A percentile compares a stretch with the other conserved stretches of the same genome.
Conservation (phyloP, 2,113 vertebrate species). For the Kobus ellipsiprymnus region DNA sequence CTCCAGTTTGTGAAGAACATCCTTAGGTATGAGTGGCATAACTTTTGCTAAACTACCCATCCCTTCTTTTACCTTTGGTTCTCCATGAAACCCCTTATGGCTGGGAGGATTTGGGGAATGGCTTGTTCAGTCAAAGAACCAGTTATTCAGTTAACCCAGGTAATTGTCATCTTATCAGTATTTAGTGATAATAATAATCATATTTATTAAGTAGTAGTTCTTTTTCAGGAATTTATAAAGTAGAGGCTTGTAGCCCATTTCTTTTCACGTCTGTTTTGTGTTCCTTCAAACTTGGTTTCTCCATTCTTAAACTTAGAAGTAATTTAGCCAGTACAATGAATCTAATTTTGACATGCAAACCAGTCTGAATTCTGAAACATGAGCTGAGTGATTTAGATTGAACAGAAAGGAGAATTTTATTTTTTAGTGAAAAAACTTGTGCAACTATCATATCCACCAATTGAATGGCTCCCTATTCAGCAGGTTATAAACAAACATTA, state of each 20-base stretch:
- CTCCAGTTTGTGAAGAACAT: background rate
- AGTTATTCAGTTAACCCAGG: background rate
- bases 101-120: background rate
- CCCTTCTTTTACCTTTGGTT: background rate
- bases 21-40: background rate
- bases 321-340: background rate
- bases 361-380: background rate
- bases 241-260: background rate
- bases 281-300: background rate
- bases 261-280: background rate
- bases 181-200: background rate
- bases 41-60: background rate
- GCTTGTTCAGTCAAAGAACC: background rate
- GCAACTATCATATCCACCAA: background rate
- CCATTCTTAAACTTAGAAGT: background rate
- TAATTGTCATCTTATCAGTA: background rate
- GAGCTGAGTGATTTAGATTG: background rate
- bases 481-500: background rate
- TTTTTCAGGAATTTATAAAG: background rate
- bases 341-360: background rate
- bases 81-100: background rate
- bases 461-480: background rate
- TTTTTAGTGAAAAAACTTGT: constrained; percentile 3
- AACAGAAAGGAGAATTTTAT: background rate
- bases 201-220: background rate